Conservation (phyloP, 1,140 invertebrate genomes). For the Mesaphorura yosii region DNA sequence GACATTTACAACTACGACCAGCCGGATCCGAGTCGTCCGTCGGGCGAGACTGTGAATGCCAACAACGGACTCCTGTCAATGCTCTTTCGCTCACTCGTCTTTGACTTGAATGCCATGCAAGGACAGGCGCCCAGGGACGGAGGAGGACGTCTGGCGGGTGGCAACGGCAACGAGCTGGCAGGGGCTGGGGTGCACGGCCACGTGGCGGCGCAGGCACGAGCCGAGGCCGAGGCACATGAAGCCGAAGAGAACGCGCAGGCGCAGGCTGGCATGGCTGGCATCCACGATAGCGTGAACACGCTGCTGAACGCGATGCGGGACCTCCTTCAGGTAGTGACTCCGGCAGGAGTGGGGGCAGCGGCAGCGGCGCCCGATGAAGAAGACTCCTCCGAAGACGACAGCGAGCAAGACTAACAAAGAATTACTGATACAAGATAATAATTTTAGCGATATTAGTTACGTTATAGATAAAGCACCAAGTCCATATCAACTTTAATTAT, state of each 20-base stretch:
- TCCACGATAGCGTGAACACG: conserved; percentile 49
- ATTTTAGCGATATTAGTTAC: no score
- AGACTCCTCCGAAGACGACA: neutral
- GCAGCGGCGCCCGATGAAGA: neutral
- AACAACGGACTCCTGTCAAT: conserved; percentile 39
- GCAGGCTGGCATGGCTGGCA: conserved; percentile 36
- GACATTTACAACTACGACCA: conserved; percentile 48
- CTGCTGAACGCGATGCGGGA: conserved; percentile 61
- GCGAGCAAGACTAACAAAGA: no score
- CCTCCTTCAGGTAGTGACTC: conserved; percentile 38
- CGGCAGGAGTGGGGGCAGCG: neutral
- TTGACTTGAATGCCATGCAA: conserved; percentile 45
- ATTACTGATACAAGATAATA: no score
- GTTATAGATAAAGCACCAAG: no score
- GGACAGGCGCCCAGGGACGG: neutral
- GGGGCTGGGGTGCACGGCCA: conserved; percentile 8
- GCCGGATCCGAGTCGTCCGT: conserved; percentile 1
- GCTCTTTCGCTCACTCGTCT: conserved; percentile 54
- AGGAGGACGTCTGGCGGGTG: neutral
- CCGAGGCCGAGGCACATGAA: neutral
- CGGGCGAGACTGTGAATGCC: conserved; percentile 16
- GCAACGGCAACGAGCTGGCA: conserved; percentile 1
- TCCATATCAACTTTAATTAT: no score
- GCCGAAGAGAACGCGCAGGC: neutral
- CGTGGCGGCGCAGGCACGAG: neutral